Base-by-base conservation (phyloP, 35 echinoderm and acorn worm species). In the Patiria miniata region DNA sequence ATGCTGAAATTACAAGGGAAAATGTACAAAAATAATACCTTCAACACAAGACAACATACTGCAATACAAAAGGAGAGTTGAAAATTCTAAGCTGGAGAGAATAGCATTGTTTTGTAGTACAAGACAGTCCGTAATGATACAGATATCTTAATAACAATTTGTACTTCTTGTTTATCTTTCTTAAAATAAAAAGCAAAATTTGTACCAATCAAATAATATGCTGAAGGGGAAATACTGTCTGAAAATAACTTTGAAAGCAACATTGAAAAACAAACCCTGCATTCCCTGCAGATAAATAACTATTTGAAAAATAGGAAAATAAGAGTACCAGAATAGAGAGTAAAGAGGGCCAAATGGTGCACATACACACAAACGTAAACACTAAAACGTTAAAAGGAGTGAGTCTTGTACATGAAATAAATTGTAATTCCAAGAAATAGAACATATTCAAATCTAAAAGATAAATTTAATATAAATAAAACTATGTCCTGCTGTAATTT, bases 361-460 rank as follows among this genome's bases (percentile, higher is more conserved):
- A n/a, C n/a, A n/a, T n/a, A n/a, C n/a, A n/a, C n/a, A n/a, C n/a
- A n/a, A n/a, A n/a, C n/a, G n/a, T n/a, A n/a, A n/a, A n/a, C n/a
- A n/a, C n/a, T n/a, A n/a, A n/a, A n/a, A n/a, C n/a, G n/a, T n/a
- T n/a, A n/a, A n/a, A n/a, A n/a, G n/a, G n/a, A n/a, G n/a, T n/a
- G n/a, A n/a, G n/a, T n/a, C n/a, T n/a, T n/a, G n/a, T n/a, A n/a
- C n/a, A n/a, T n/a, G n/a, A n/a, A n/a, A n/a, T n/a, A n/a, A n/a
- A n/a, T n/a, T n/a, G n/a, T n/a, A n/a, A n/a, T 30, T 73, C 58
- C 34, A 69, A 29, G 26, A 69, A 73, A 30, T 73, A 60, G 57
- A 60, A 60, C 28, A 26, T 60, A n/a, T n/a, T n/a, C n/a, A n/a
- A n/a, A 73, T 73, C 29, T 73, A 73, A 18, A 73, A 73, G 65